Base-by-base conservation (phyloP, 2,888 invertebrate species). In the Agriopis leucophaearia region DNA sequence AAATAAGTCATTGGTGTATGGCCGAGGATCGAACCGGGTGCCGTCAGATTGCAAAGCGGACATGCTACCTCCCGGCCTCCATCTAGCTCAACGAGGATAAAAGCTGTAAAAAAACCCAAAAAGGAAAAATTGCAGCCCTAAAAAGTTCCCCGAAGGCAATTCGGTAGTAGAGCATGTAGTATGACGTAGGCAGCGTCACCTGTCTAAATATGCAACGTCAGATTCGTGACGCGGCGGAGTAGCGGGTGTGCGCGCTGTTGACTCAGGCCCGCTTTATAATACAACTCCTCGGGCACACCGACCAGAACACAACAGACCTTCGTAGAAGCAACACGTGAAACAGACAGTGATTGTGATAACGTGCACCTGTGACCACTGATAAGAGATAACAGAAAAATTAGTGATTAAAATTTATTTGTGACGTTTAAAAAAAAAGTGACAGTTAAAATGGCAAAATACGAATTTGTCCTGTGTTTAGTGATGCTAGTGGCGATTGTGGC, bases 191-290 rank as follows among this genome's bases (percentile, higher is more conserved):
- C 70, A 64, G 67, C 79, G 79, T 74, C 71, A 74, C 66, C 57
- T 59, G 59, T 36, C 16, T 38, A 59, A 59, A 59, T 38, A 59
- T 38, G 58, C 59, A 42, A 42, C 59, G 59, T 59, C 59, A 59
- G 80, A 75, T 79, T 82, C 78, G 81, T 76, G 80, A 75, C 77
- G 84, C 84, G 82, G 55, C 64, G 38, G 52, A 15, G 35, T 16
- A 38, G 52, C 52, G 68, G 45, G 65, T 75, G 68, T 71, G 73
- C 74, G 72, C 78, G 78, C 79, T 74, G 79, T 81, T 86, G 87
- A 87, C 69, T 88, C 87, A 85, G 83, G 80, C 66, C 62, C 58
- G 74, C 87, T 85, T 89, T 92, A 91, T 90, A 92, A 89, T 84
- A 85, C 82, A 82, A 82, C 81, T 78, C 81, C 79, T 82, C 73